Evolutionary conservation across 2,888 invertebrate genomes (phyloP), one percentile per base, ranked within the genome.

Genomic region (Tiliacea citrago): DNA sequence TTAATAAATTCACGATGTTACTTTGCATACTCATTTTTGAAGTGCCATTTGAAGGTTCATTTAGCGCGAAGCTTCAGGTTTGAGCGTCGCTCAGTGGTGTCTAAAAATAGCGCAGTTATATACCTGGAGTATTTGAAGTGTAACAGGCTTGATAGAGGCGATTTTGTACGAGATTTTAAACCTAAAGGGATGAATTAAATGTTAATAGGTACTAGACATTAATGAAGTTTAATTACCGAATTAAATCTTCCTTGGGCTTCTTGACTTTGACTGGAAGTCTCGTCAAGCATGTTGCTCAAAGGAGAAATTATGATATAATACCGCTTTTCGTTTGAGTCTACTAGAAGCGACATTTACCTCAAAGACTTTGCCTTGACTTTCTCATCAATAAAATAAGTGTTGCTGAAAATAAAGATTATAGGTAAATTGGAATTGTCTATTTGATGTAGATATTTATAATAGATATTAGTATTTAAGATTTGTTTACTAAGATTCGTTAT

Each of bases 31-130:
- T 73, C 73, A 72, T 82, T 82, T 84, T 67, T 62, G 65, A 57
- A 72, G 81, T 68, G 67, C 67, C 69, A 75, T 75, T 80, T 73
- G 53, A 73, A 61, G 81, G 75, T 84, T 70, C 72, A 81, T 84
- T 84, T 63, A 75, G 51, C 81, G 47, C 60, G 24, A 51, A 71
- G 60, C 60, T 83, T 77, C 58, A 73, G 73, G 70, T 68, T 68
- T 49, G n/a, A 71, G 70, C 69, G 68, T 16, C 47, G 65, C 42
- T 83, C 62, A 60, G 39, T 53, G 66, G 65, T 71, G 61, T 81
- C 79, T 79, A 71, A 83, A 83, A 71, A 82, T 83, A 83, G 80
- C 73, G 29, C 68, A 79, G 79, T 79, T 79, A 71, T 78, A 73
- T 53, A 79, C 70, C 79, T 79, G 73, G 63, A 67, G 35, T 68